phyloP scores from a whole-genome alignment of 37 sponge, comb jelly and placozoan species.

The Bolinopsis microptera region DNA sequence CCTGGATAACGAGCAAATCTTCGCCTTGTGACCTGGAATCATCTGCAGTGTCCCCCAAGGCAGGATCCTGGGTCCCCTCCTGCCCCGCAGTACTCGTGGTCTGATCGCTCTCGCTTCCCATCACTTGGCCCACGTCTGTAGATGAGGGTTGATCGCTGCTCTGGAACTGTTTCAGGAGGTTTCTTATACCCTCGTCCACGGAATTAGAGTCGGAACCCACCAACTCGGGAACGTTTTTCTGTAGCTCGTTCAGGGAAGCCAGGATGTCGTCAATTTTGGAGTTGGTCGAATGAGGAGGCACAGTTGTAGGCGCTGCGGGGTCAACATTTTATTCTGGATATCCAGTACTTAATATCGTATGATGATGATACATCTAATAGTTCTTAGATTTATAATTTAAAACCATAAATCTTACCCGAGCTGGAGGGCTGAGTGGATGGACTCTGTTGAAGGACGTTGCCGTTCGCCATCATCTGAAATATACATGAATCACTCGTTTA shows the following conservation, averaged over 20 bases:
- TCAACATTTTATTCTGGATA: neutral
- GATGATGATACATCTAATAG: too few species aligned
- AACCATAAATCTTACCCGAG: neutral
- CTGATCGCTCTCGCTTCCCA: neutral
- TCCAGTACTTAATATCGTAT: neutral
- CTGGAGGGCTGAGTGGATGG: neutral
- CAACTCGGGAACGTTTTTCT: constrained; percentile 4
- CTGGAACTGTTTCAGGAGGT: constrained; percentile 8
- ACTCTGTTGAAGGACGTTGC: neutral
- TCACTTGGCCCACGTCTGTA: neutral
- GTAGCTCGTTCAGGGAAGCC: constrained; percentile 20
- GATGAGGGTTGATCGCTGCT: neutral
- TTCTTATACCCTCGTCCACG: constrained; percentile 6
- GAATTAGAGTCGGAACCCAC: neutral
- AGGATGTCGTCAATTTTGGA: constrained; percentile 31
- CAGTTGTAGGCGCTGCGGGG: neutral
- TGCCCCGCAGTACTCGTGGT: neutral
- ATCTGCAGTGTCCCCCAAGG: constrained; percentile 15
- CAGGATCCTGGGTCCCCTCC: neutral
- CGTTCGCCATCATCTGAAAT: neutral
- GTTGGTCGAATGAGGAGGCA: neutral
- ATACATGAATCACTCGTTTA: too few species aligned
- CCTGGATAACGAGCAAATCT: constrained; percentile 15
- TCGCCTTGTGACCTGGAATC: neutral
- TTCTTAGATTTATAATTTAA: too few species aligned